phyloP scores from a whole-genome alignment of 2,797 vertebrate species.

The Numenius phaeopus region DNA sequence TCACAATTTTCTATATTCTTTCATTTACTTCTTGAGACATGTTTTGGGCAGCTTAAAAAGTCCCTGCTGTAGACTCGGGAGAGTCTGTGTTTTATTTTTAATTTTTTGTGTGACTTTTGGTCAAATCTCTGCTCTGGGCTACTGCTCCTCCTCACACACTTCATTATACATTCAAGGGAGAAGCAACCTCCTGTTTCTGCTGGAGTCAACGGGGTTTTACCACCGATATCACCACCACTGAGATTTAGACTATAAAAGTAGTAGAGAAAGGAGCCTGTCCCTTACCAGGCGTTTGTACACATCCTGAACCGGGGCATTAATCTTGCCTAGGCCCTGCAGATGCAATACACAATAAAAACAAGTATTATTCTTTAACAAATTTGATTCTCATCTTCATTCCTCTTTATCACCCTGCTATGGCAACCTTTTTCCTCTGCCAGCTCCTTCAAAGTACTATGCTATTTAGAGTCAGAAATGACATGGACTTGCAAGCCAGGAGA shows the following conservation, averaged over 20 bases:
- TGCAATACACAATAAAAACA: not conserved
- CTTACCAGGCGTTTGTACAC: not conserved
- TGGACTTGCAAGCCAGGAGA: accelerated
- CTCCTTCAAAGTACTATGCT: not conserved
- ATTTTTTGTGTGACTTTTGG: not conserved
- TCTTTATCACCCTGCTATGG: not conserved
- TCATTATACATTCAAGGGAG: not conserved
- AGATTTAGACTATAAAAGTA: not conserved
- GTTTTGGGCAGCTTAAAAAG: not conserved
- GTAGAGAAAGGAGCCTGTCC: not conserved
- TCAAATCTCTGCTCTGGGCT: not conserved
- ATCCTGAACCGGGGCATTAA: not conserved
- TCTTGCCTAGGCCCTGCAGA: not conserved
- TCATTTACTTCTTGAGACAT: not conserved
- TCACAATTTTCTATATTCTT: not conserved
- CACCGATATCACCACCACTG: not conserved
- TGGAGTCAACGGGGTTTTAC: not conserved
- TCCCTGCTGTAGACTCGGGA: not conserved
- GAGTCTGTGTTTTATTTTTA: not conserved
- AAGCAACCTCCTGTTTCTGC: not conserved
- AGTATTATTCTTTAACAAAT: not conserved
- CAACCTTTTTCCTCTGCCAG: not conserved
- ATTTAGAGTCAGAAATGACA: not conserved
- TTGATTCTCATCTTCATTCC: not conserved
- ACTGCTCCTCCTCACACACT: not conserved